Evolutionary conservation across 2,888 invertebrate species (phyloP), one percentile per base, ranked within the genome.

Genomic region (Acheta domesticus): DNA sequence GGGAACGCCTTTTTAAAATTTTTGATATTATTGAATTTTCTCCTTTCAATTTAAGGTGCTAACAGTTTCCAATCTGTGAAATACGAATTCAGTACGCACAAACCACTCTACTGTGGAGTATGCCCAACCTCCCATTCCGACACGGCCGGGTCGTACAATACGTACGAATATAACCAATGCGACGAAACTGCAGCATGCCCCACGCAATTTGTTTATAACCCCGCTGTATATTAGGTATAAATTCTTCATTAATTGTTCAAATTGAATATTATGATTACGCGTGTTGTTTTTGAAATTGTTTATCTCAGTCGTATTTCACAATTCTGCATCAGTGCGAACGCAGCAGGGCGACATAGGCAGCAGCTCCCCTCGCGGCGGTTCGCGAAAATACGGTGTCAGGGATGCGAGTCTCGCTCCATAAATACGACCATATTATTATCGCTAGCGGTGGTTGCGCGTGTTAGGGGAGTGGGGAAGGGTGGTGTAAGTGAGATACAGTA

Each of bases 201-300:
- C 16, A n/a, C 62, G 62, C 62, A 62, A 62, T 62, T 62, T 62
- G 62, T 62, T 19, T 62, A 62, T 62, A 62, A 62, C 62, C 62
- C 62, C 4, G 8, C 16, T n/a, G 62, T 62, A 62, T 62, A 62
- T 62, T 62, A 62, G 62, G 62, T 62, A 62, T 62, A 62, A 62
- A 62, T 62, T 62, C 62, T 62, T 62, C 62, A 62, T 62, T 62
- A 62, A 62, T 62, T 62, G 62, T 62, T 62, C 62, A 62, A 62
- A 62, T 62, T 62, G 62, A 62, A 62, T 62, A 62, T 62, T 62
- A 62, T 62, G 62, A 62, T 62, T 62, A 62, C 62, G 62, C n/a
- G 62, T 11, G 62, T 12, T 62, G 62, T 62, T 62, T 62, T 62
- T 62, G 62, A 62, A 62, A 62, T 62, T 62, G 62, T 62, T 62